Conservation (phyloP, 1,140 invertebrate species). For the Pseudobourletiella spinata region DNA sequence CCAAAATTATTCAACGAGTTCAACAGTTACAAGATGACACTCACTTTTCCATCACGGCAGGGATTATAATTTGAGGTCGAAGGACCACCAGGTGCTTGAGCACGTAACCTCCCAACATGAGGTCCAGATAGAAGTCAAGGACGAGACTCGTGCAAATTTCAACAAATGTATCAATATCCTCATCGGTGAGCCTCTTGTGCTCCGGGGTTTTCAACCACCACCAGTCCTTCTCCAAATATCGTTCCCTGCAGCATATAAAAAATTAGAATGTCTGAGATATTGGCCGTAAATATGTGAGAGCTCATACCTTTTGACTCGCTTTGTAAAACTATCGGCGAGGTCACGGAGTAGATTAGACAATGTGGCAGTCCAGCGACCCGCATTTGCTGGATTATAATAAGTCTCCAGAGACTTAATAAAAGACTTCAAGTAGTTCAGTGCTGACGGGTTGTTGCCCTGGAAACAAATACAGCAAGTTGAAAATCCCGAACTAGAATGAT, state of each 20-base stretch:
- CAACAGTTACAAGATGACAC: constrained; percentile 28
- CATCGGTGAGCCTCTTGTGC: constrained; percentile 61
- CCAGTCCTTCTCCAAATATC: constrained; percentile 46
- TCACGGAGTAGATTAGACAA: constrained; percentile 54
- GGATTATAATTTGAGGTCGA: constrained; percentile 72
- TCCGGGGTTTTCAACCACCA: constrained; percentile 63
- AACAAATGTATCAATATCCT: constrained; percentile 75
- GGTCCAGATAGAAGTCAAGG: constrained; percentile 65
- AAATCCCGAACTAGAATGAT: no score
- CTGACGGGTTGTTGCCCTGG: constrained; percentile 49
- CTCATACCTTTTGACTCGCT: constrained; percentile 49
- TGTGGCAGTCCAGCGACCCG: constrained; percentile 62
- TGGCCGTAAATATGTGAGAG: no score
- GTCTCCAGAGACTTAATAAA: constrained; percentile 76
- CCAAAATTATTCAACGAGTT: not conserved
- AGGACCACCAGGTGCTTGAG: constrained; percentile 67
- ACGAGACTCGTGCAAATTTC: constrained; percentile 50
- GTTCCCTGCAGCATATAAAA: constrained; percentile 54
- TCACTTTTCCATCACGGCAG: constrained; percentile 66
- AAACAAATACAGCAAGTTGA: constrained; percentile 13
- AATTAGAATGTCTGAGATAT: no score
- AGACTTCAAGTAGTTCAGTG: constrained; percentile 64
- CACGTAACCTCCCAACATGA: constrained; percentile 54
- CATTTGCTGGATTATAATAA: constrained; percentile 82
- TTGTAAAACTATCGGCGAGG: constrained; percentile 50